Percentiles rank a stretch among this genome's conserved stretches.
Evolutionary conservation across 2,888 invertebrate species (phyloP).

Genomic region (Argynnis bischoffii): DNA sequence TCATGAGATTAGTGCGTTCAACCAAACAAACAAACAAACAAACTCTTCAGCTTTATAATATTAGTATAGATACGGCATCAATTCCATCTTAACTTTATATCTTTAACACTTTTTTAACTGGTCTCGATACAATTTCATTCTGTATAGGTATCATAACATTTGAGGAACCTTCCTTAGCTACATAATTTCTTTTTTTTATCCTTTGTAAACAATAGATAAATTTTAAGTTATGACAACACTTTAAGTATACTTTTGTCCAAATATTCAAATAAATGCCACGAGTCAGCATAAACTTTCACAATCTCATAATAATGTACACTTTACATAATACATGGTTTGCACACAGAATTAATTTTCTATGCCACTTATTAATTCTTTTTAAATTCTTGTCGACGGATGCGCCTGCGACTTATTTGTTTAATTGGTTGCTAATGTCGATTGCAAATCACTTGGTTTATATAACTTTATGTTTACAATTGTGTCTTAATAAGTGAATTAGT

Average conservation of each 20-base stretch:
- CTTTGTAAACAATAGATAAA: not conserved
- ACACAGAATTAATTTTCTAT: conserved; percentile 23
- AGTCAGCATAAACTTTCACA: conserved; percentile 26
- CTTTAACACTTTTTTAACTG: no score
- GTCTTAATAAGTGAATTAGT: no score
- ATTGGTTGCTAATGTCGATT: conserved; percentile 14
- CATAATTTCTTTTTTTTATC: not conserved
- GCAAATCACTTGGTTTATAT: not conserved
- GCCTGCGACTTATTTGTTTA: conserved; percentile 15
- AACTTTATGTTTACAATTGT: no score
- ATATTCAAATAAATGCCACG: conserved; percentile 22
- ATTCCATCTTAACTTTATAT: no score
- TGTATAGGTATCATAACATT: no score
- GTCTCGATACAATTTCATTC: no score
- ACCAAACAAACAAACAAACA: no score
- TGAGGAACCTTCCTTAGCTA: not conserved
- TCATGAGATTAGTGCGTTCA: no score
- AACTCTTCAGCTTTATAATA: no score
- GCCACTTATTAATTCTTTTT: conserved; percentile 22
- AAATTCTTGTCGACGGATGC: conserved; percentile 21
- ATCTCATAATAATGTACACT: conserved; percentile 28
- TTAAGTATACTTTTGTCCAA: conserved; percentile 19
- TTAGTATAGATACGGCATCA: no score
- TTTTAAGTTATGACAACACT: conserved; percentile 5
- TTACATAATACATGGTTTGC: conserved; percentile 27